Evolutionary conservation across 1,140 invertebrate genomes (phyloP).

Genomic region (Samia ricini): DNA sequence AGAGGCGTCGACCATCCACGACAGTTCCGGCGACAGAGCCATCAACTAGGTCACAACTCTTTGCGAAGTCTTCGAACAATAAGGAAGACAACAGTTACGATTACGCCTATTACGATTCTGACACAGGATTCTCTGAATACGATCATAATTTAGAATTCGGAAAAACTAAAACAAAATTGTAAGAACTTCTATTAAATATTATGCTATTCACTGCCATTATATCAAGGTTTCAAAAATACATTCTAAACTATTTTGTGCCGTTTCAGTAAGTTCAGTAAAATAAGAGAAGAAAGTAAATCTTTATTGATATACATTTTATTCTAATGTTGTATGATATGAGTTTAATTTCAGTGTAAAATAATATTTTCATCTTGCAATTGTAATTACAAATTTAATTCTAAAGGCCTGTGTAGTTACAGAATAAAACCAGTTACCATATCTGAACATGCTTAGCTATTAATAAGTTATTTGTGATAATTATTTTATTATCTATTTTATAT

Average conservation of each 20-base stretch:
- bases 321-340: neutral
- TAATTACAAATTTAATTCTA: neutral
- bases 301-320: neutral
- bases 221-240: constrained; percentile 30
- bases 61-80: constrained; percentile 49
- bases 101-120: constrained; percentile 82
- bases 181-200: constrained; percentile 24
- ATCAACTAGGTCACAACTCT: constrained; percentile 38
- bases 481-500: constrained; percentile 38
- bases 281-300: neutral
- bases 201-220: constrained; percentile 61
- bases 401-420: neutral
- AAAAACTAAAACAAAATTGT: constrained; percentile 73
- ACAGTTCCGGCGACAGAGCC: constrained; percentile 32
- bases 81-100: constrained; percentile 82
- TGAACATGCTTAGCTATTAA: constrained; percentile 56
- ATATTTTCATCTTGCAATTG: neutral
- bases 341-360: too few species aligned
- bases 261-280: constrained; percentile 27
- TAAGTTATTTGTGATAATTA: constrained; percentile 74
- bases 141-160: constrained; percentile 77
- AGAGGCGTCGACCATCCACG: constrained; percentile 23
- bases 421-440: constrained; percentile 18
- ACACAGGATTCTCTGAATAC: constrained; percentile 75
- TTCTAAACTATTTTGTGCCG: constrained; percentile 28